Evolutionary conservation across 2,797 vertebrate genomes (phyloP), one percentile per base, ranked within the genome.

Genomic region (Etheostoma perlongum): DNA sequence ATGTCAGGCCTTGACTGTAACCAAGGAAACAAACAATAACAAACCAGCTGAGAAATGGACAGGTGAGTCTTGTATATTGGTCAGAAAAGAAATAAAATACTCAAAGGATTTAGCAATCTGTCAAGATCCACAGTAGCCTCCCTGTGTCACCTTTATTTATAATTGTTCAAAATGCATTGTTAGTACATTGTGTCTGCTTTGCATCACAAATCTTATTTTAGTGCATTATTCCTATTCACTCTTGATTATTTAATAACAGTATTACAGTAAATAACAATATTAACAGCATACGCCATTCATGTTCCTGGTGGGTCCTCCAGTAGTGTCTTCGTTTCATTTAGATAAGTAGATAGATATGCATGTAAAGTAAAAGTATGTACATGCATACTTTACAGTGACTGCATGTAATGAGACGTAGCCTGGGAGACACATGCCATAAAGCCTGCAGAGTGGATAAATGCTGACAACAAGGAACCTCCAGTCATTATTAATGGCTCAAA

Each of bases 1-100:
- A 78, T 81, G 85, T 84, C 79, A 83, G 78, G 76, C 78, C 76
- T 74, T 75, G 81, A 78, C 65, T 2, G 91, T 93, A 84, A 88
- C 92, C 89, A 90, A 62, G 89, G 89, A 83, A 91, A 91, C 93
- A 87, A 85, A 86, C 74, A 78, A 72, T 66, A 89, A 88, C 89
- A 94, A 89, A 91, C 89, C 86, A 67, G 70, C 64, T 40, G 42
- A 81, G 79, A 72, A 87, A 87, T 72, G 67, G 52, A 84, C 78
- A 85, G n/a, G 13, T 81, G 82, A 72, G 65, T 46, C 48, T 33
- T 40, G 48, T 58, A 23, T 54, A 61, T 81, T 27, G 8, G 60
- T 75, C 57, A 16, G 53, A 59, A 58, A 25, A 54, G 71, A 23
- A 21, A 13, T 30, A 53, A 53, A 44, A 59, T 5, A 57, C 10